Conservation (phyloP, 2,113 vertebrate genomes). For the Syrrhaptes paradoxus region DNA sequence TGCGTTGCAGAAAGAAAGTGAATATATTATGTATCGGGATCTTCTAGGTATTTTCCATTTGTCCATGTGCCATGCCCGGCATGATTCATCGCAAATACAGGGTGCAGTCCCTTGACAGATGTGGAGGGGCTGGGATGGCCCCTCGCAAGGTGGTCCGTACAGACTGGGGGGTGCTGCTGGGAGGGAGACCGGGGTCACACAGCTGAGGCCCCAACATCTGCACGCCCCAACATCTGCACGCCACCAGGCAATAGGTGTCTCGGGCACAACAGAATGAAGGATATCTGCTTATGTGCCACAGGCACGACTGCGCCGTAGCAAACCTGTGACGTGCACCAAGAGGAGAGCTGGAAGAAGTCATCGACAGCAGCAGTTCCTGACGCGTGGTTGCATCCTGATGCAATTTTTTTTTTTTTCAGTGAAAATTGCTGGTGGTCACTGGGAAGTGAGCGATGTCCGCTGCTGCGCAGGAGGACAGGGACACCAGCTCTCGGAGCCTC, state of each 20-base stretch:
- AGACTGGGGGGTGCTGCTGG: not conserved
- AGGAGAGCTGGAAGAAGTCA: too few species aligned
- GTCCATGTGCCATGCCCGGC: rapidly evolving
- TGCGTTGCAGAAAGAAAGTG: not conserved
- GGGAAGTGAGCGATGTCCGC: not conserved
- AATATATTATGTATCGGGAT: not conserved
- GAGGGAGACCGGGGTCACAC: rapidly evolving
- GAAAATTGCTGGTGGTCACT: not conserved
- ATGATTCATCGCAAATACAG: not conserved
- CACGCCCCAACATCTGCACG: not conserved
- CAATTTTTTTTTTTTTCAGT: too few species aligned
- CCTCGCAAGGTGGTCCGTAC: too few species aligned
- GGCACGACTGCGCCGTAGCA: rapidly evolving
- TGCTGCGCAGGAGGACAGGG: rapidly evolving
- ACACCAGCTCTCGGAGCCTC: not conserved
- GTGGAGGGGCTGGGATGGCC: not conserved
- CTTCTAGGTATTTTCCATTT: not conserved
- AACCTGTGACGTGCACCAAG: not conserved
- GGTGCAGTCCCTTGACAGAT: not conserved
- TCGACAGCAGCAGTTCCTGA: rapidly evolving
- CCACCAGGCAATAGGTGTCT: not conserved
- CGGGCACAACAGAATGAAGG: not conserved
- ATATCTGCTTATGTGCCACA: not conserved
- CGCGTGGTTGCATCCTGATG: not conserved
- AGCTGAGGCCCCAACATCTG: not conserved